These are phyloP conservation scores for Psilopogon haemacephalus DNA, from an alignment of 2,113 vertebrate genomes.

Conservation along the genomic window DNA sequence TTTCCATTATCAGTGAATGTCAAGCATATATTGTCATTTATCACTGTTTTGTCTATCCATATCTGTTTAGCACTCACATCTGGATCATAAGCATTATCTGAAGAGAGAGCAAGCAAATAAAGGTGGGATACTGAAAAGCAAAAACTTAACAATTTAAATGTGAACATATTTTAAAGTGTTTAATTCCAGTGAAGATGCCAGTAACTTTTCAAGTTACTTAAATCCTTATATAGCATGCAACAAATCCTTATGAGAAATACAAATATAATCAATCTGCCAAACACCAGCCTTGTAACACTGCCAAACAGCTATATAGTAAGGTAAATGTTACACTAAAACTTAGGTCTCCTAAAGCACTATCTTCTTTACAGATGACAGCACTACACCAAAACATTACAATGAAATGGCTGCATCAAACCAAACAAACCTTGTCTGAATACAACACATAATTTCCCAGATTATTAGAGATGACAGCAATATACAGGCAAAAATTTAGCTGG, in stretches of 20 bases:
- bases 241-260: not conserved
- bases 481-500: not conserved
- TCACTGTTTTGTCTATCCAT: constrained; percentile 93
- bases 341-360: not conserved
- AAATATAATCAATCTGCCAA: not conserved
- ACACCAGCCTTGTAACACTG: not conserved
- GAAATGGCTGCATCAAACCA: not conserved
- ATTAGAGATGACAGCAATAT: not conserved
- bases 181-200: not conserved
- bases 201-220: not conserved
- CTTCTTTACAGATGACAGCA: not conserved
- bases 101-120: not conserved
- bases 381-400: not conserved
- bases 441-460: not conserved
- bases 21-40: constrained; percentile 81
- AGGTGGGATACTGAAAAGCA: not conserved
- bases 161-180: not conserved
- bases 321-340: not conserved
- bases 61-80: constrained; percentile 92
- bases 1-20: constrained; percentile 93
- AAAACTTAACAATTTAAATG: not conserved
- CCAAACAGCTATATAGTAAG: not conserved
- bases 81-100: constrained; percentile 96
- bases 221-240: not conserved
- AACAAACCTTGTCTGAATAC: not conserved